Evolutionary conservation across 2,797 vertebrate genomes (phyloP).

Genomic region (Bradypus variegatus): DNA sequence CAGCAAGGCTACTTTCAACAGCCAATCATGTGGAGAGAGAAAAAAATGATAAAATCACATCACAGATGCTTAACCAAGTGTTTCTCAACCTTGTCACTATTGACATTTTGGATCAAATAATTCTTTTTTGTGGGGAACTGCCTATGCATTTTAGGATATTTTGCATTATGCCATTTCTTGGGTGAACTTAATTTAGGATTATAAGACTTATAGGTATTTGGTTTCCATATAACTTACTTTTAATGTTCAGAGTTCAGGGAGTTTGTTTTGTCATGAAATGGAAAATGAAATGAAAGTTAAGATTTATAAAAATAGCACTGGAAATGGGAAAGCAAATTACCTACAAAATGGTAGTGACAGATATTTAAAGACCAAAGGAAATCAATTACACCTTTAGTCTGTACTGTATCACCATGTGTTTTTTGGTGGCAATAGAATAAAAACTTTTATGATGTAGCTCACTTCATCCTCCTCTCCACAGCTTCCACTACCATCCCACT

Average conservation of each 20-base stretch:
- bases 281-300: slow-evolving; percentile 10
- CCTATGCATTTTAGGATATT: not conserved
- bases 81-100: not conserved
- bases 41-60: not conserved
- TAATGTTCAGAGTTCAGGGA: not conserved
- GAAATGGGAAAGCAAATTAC: not conserved
- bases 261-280: not conserved
- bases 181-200: not conserved
- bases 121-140: no score
- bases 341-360: not conserved
- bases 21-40: not conserved
- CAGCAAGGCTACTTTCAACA: not conserved
- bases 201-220: not conserved
- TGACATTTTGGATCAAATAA: no score
- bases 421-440: not conserved
- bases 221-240: not conserved
- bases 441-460: not conserved
- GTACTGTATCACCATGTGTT: not conserved
- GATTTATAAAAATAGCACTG: not conserved
- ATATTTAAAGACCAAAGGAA: not conserved
- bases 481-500: not conserved
- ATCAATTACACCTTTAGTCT: not conserved
- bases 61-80: not conserved
- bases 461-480: not conserved
- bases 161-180: not conserved